Evolutionary conservation across 2,888 invertebrate species (phyloP).

Genomic region (Apoda limacodes): DNA sequence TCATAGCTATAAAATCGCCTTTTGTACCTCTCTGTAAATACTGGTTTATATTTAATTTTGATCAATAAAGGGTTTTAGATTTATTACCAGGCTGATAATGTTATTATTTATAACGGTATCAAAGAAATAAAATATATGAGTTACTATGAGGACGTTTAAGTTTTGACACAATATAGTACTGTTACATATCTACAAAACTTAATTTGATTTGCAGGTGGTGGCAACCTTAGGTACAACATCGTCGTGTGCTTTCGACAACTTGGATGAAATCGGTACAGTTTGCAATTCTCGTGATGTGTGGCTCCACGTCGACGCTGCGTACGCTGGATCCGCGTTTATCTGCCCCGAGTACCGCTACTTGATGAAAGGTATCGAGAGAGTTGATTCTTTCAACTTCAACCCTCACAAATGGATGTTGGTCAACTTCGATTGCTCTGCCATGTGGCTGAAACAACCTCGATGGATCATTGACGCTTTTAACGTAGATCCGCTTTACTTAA

Average conservation of each 20-base stretch:
- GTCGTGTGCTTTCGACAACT: constrained; percentile 93
- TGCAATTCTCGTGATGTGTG: constrained; percentile 82
- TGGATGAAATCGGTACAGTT: constrained; percentile 93
- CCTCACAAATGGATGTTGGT: constrained; percentile 99
- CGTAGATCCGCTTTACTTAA: constrained; percentile 96
- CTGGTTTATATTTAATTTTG: too few species aligned
- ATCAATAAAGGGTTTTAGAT: too few species aligned
- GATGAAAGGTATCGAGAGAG: constrained; percentile 89
- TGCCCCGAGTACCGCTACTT: constrained; percentile 95
- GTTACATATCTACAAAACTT: too few species aligned
- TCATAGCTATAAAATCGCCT: too few species aligned
- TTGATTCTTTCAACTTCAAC: constrained; percentile 98
- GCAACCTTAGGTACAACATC: constrained; percentile 95
- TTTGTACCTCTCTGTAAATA: too few species aligned
- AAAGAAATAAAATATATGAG: too few species aligned
- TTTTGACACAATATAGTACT: too few species aligned
- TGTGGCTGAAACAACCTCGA: constrained; percentile 94
- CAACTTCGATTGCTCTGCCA: constrained; percentile 98
- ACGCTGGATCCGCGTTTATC: constrained; percentile 95
- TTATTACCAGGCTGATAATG: too few species aligned
- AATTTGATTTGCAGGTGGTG: too few species aligned
- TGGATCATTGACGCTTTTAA: constrained; percentile 96
- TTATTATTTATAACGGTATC: too few species aligned
- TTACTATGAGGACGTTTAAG: too few species aligned
- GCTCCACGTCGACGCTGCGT: constrained; percentile 97